Evolutionary conservation across 2,888 invertebrate genomes (phyloP), one percentile per base, ranked within the genome.

Genomic region (Prenolepis imparis): DNA sequence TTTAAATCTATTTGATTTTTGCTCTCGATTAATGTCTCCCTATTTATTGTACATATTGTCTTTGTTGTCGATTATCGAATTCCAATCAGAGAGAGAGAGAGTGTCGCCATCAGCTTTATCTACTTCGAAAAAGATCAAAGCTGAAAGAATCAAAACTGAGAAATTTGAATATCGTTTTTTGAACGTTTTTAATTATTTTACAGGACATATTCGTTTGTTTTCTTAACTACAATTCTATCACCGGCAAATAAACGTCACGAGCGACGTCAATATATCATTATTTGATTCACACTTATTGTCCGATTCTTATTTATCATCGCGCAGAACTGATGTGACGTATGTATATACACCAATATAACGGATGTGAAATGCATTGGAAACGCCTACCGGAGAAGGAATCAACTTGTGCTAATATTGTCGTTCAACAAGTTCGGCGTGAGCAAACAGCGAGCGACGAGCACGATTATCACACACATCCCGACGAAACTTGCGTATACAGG

Each of bases 351-450:
- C 5, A 15, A 8, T 61, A 39, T 28, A 41, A 68, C 55, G 28
- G 9, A 78, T 28, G 39, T 32, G 24, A 59, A 72, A 36, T 59
- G 78, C 44, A 72, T 72, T 48, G 70, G 44, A 72, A 59, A 59
- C 24, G 57, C 32, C 8, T 9, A 32, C 18, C 75, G 24, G 15
- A 70, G 44, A 72, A 24, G 67, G n/a, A 78, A 21, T 59, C 44
- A 72, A 72, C 72, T 72, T 72, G 59, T 32, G 72, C 44, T 48
- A 44, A 72, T 80, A 72, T 72, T 80, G 59, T 59, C 72, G 59
- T 80, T 32, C 59, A 72, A 80, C 32, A 72, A 80, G 70, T 70
- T 80, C 44, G 72, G 72, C 72, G 9, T 21, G 72, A 78, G 21
- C 59, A 80, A 72, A 77, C 41, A 78, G n/a, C n/a, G 59, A 52